A percentile compares a stretch with the other conserved stretches of the same genome.
phyloP scores from a whole-genome alignment of 1,140 invertebrate species.

The Neodiprion virginianus region DNA sequence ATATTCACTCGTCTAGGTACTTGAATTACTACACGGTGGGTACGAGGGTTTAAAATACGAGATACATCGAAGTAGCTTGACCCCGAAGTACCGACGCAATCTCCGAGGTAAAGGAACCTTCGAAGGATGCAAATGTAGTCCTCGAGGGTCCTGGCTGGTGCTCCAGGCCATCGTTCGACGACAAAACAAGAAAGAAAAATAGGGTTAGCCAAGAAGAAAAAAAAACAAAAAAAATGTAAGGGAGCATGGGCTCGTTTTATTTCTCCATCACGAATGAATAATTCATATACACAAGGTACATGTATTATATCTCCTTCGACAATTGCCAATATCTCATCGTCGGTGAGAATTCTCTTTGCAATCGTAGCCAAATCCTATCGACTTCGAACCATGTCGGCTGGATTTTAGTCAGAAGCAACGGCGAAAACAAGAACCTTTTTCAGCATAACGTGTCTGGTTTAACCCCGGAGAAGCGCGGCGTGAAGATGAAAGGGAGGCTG shows the following conservation, averaged over 20 bases:
- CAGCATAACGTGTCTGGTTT: not conserved
- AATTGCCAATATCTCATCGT: too few relatives aligned
- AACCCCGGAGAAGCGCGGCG: too few relatives aligned
- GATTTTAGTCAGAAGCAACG: too few relatives aligned
- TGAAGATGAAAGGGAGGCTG: constrained; percentile 45
- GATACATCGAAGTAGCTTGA: too few relatives aligned
- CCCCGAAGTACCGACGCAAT: too few relatives aligned
- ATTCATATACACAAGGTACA: not conserved
- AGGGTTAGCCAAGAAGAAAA: too few relatives aligned
- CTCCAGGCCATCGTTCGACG: not conserved
- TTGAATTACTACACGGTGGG: too few relatives aligned
- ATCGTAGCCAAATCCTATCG: not conserved
- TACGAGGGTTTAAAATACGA: too few relatives aligned
- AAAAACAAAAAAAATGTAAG: too few relatives aligned
- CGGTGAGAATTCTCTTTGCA: not conserved
- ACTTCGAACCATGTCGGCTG: not conserved
- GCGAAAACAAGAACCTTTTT: not conserved
- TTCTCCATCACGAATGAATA: not conserved
- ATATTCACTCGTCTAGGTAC: too few relatives aligned
- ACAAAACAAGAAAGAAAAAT: too few relatives aligned
- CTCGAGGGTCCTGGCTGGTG: not conserved
- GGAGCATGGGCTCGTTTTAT: not conserved
- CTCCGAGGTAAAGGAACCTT: not conserved
- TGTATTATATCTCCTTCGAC: too few relatives aligned
- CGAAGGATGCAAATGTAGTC: not conserved